Evolutionary conservation across 2,797 vertebrate genomes (phyloP).

Genomic region (Poecilia gillii): DNA sequence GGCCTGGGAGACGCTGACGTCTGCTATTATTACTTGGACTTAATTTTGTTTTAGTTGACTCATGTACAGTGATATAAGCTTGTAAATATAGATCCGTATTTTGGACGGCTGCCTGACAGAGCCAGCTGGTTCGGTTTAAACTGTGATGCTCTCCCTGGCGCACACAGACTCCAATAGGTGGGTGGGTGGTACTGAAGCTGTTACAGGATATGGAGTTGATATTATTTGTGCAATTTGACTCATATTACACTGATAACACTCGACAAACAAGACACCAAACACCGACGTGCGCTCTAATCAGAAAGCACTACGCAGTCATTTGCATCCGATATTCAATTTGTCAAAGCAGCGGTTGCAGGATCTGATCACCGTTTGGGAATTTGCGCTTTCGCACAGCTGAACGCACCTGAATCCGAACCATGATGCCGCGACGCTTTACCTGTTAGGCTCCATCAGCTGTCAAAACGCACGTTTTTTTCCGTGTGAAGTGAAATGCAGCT

Average conservation of each 20-base stretch:
- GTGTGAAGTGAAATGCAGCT: slow-evolving; percentile 55
- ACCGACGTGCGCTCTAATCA: slow-evolving; percentile 15
- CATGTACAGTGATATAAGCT: slow-evolving; percentile 64
- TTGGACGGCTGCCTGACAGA: slow-evolving; percentile 68
- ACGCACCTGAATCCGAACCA: slow-evolving; percentile 26
- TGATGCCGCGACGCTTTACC: slow-evolving; percentile 38
- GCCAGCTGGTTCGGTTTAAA: slow-evolving; percentile 72
- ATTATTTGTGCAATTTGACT: slow-evolving; percentile 58
- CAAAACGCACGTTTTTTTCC: slow-evolving; percentile 40
- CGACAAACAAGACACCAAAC: slow-evolving; percentile 51
- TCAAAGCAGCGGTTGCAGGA: slow-evolving; percentile 17
- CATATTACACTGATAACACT: slow-evolving; percentile 46
- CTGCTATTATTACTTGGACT: slow-evolving; percentile 33
- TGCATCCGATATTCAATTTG: slow-evolving; percentile 33
- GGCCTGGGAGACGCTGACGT: slow-evolving; percentile 8
- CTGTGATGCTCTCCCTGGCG: slow-evolving; percentile 65
- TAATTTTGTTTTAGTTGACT: slow-evolving; percentile 61
- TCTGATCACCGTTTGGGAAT: slow-evolving; percentile 42
- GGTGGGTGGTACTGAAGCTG: slow-evolving; percentile 55
- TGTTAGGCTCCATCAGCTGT: slow-evolving; percentile 43
- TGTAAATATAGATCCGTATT: slow-evolving; percentile 69
- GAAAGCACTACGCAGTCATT: slow-evolving; percentile 14
- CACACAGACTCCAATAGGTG: slow-evolving; percentile 51
- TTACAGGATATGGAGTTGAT: slow-evolving; percentile 60
- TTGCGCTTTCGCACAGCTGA: slow-evolving; percentile 13